Base-by-base conservation (phyloP, 2,113 vertebrate species). In the Cephalopterus ornatus region DNA sequence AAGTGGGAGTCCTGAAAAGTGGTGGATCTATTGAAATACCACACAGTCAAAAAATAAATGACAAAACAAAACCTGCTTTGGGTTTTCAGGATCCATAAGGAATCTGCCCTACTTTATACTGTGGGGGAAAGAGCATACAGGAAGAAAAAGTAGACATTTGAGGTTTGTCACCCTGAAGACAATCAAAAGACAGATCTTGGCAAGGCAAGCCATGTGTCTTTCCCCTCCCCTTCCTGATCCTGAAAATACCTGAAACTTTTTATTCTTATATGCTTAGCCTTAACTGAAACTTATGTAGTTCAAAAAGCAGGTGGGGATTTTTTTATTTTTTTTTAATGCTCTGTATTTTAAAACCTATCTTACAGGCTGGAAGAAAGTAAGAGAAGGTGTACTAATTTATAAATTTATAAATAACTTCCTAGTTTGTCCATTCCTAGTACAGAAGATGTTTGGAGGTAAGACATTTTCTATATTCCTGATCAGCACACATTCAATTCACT, bases 271-370 rank as follows among this genome's bases (percentile, higher is more conserved):
- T 85, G 7, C 7, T 71, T 58, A 76, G 5, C 20, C 30, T 62
- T 78, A 58, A 27, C 21, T 56, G 11, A 16, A 84, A 62, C 8
- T 53, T 58, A 19, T 11, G 5, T 61, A 42, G 10, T 66, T 75
- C 13, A 62, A 50, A 71, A 55, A 58, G 1, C 2, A 0, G 6
- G 3, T 14, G 8, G 2, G 2, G 0, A 5, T 63, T 14, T 52
- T 33, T 6, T 56, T 50, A 28, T 67, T 75, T 44, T 49, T 49
- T 49, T 49, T 24, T 49, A 44, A 21, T 37, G 8, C 5, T 65
- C 11, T 41, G 2, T n/a, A n/a, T 63, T 85, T 88, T 71, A 71
- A 71, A 66, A 82, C 21, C 18, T 66, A 23, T 16, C 70, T 61
- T 58, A 37, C 1, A 2, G 26, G 5, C 7, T 66, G n/a, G 28